phyloP scores from a whole-genome alignment of 2,113 vertebrate genomes.

The Symphodus melops region DNA sequence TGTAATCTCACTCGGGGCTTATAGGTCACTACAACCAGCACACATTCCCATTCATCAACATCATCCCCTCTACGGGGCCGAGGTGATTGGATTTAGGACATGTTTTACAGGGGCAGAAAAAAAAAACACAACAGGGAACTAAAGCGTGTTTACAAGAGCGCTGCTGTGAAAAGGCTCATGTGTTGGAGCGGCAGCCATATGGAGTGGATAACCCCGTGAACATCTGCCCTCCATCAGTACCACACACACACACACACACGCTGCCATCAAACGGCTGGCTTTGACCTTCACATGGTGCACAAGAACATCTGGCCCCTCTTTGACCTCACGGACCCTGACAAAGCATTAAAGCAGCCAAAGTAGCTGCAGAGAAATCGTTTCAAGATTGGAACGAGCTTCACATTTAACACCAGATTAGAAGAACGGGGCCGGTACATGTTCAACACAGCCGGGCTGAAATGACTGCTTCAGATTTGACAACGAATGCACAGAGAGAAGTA shows the following conservation, averaged over 20 bases:
- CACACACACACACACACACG: neutral
- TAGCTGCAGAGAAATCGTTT: neutral
- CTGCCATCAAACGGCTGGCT: slow-evolving; percentile 20
- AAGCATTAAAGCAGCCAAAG: slow-evolving; percentile 1
- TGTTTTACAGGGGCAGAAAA: slow-evolving; percentile 66
- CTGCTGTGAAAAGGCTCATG: slow-evolving; percentile 73
- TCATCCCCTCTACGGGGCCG: slow-evolving; percentile 68
- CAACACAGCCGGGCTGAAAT: too few species aligned
- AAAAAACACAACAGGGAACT: slow-evolving; percentile 51
- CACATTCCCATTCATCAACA: slow-evolving; percentile 75
- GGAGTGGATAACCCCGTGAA: slow-evolving; percentile 72
- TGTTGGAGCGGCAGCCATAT: slow-evolving; percentile 73
- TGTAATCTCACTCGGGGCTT: slow-evolving; percentile 73
- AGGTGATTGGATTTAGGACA: slow-evolving; percentile 83
- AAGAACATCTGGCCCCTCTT: slow-evolving; percentile 66
- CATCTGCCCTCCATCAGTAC: slow-evolving; percentile 77
- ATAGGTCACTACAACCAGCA: slow-evolving; percentile 72
- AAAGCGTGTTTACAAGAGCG: slow-evolving; percentile 75
- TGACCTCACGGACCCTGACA: slow-evolving; percentile 12
- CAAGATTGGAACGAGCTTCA: neutral
- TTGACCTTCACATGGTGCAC: slow-evolving; percentile 65
- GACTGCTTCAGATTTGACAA: too few species aligned
- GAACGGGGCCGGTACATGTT: too few species aligned
- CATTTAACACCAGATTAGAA: too few species aligned
- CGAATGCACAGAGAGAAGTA: too few species aligned